phyloP scores from a whole-genome alignment of 1,140 invertebrate species.

The Drosophila leontia region DNA sequence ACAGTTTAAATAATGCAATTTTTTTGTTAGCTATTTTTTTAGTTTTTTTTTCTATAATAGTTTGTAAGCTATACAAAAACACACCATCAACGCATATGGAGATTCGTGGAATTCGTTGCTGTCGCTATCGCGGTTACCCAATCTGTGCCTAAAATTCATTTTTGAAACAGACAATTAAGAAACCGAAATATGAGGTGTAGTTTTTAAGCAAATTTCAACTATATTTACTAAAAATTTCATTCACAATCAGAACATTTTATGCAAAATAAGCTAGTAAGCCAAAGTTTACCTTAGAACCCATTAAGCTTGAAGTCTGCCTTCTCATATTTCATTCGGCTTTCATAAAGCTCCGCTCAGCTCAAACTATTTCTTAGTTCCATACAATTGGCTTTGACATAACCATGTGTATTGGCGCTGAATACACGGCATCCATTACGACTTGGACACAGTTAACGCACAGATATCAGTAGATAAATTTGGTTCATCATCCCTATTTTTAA shows the following conservation, averaged over 20 bases:
- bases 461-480: slow-evolving; percentile 67
- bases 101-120: slow-evolving; percentile 84
- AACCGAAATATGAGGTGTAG: slow-evolving; percentile 40
- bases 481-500: slow-evolving; percentile 56
- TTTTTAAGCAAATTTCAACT: slow-evolving; percentile 49
- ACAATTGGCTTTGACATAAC: slow-evolving; percentile 71
- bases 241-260: slow-evolving; percentile 47
- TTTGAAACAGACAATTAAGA: slow-evolving; percentile 54
- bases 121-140: slow-evolving; percentile 85
- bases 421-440: slow-evolving; percentile 60
- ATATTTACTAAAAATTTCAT: slow-evolving; percentile 62
- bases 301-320: slow-evolving; percentile 68
- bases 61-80: slow-evolving; percentile 25
- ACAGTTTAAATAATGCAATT: slow-evolving; percentile 48
- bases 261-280: slow-evolving; percentile 7
- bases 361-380: slow-evolving; percentile 25
- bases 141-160: slow-evolving; percentile 84
- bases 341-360: slow-evolving; percentile 30
- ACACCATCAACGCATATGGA: slow-evolving; percentile 71
- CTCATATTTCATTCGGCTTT: slow-evolving; percentile 63
- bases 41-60: slow-evolving; percentile 21
- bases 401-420: slow-evolving; percentile 51
- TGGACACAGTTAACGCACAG: slow-evolving; percentile 67
- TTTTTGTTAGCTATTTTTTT: slow-evolving; percentile 31
- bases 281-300: slow-evolving; percentile 44